Base-by-base conservation (phyloP, 2,797 vertebrate genomes). In the Smutsia temminckii region DNA sequence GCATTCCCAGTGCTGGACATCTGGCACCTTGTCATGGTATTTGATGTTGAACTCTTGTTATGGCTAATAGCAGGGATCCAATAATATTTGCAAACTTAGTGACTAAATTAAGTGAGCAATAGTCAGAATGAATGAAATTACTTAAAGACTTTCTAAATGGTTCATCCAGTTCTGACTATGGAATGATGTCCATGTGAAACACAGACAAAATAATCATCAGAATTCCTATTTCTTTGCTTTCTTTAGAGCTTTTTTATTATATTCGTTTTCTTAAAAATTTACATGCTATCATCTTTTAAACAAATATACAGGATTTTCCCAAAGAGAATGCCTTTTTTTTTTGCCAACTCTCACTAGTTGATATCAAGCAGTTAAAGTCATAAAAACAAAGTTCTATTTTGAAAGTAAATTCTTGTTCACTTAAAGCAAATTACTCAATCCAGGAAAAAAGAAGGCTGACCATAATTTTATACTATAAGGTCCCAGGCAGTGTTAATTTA, bases 331-430 rank as follows among this genome's bases (percentile, higher is more conserved):
- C 0, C 46, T 46, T 46, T 46, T 46, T 46, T 46, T 46, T 46
- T 46, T 46, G 46, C 46, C 46, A 46, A 46, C 46, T 46, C 46
- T 74, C 0, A 49, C 42, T 91, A 85, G 7, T 9, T 80, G 14
- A 34, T 84, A 53, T 6, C 9, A 92, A 18, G 0, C 37, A 89
- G 32, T 78, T 86, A 66, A 2, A 63, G 6, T 93, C 34, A 81
- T 64, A 81, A 89, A 81, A 84, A 46, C 32, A 87, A 12, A 74
- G 4, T 75, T 93, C 42, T 81, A 46, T 69, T 95, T 94, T 83
- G 34, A 89, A 96, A 55, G 55, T 51, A 95, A 93, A 71, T 59
- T 87, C 91, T 78, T 80, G 4, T 80, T 91, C 23, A 75, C 68
- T 90, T 40, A 25, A 89, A 78, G 37, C 85, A 81, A 94, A 81